phyloP scores from a whole-genome alignment of 2,113 vertebrate genomes.

The Psophia crepitans region DNA sequence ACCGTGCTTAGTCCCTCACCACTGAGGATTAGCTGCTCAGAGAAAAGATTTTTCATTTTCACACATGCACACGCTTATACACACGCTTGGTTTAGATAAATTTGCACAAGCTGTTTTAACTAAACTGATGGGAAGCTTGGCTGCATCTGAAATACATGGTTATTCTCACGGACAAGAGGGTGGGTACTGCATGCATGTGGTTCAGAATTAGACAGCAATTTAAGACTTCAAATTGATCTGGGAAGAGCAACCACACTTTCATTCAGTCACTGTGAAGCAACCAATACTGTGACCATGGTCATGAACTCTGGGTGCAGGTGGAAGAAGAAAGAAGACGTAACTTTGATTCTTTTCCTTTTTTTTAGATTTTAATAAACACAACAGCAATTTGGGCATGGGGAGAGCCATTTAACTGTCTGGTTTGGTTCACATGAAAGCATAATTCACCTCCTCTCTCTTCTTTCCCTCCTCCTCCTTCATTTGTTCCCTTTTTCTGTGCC shows the following conservation, averaged over 20 bases:
- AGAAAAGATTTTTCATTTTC: slow-evolving; percentile 60
- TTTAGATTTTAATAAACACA: not conserved
- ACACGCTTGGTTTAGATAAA: slow-evolving; percentile 55
- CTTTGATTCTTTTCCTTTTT: not conserved
- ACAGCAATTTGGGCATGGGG: not conserved
- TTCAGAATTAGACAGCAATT: slow-evolving; percentile 41
- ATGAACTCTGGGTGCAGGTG: not conserved
- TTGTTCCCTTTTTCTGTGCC: not conserved
- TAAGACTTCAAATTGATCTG: not conserved
- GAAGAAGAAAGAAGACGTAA: not conserved
- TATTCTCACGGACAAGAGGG: slow-evolving; percentile 37
- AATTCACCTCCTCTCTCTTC: not conserved
- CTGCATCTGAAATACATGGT: slow-evolving; percentile 57
- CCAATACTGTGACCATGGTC: not conserved
- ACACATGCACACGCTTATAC: slow-evolving; percentile 45
- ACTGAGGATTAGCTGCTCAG: slow-evolving; percentile 36
- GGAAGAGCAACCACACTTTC: not conserved
- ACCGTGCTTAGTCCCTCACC: slow-evolving; percentile 20
- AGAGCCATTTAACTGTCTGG: not conserved
- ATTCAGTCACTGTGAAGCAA: not conserved
- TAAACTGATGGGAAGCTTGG: slow-evolving; percentile 47
- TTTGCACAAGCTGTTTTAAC: slow-evolving; percentile 55
- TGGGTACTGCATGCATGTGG: slow-evolving; percentile 14
- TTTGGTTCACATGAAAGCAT: not conserved
- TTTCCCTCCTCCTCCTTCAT: not conserved